These are phyloP conservation scores for Crocidura indochinensis DNA, from an alignment of 2,797 vertebrate species.

Conservation along the genomic window DNA sequence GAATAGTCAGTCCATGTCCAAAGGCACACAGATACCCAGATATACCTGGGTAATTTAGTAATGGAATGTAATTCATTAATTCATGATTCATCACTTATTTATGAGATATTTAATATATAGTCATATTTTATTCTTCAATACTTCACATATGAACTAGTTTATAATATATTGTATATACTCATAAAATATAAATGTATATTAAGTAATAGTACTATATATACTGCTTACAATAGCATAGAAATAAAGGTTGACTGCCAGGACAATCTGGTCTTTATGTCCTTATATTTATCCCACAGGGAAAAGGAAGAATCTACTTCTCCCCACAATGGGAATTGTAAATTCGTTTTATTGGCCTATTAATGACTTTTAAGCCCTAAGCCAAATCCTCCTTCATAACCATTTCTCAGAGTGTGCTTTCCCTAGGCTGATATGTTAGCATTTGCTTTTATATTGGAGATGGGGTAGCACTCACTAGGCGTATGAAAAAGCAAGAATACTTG, in stretches of 20 bases:
- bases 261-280: not conserved
- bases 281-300: constrained; percentile 15
- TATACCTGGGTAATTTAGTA: too few relatives aligned
- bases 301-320: not conserved
- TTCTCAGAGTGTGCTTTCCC: not conserved
- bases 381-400: not conserved
- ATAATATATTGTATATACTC: not conserved
- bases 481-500: not conserved
- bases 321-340: not conserved
- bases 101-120: not conserved
- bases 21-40: not conserved
- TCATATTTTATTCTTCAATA: not conserved
- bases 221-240: not conserved
- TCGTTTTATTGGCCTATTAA: constrained; percentile 4
- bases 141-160: too few relatives aligned
- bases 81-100: constrained; percentile 34
- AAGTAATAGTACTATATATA: not conserved
- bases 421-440: not conserved
- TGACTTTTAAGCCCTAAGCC: not conserved
- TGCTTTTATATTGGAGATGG: not conserved
- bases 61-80: not conserved
- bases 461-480: not conserved
- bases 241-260: not conserved
- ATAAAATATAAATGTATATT: not conserved
- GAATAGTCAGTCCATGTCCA: not conserved